Percentiles rank a stretch among this genome's conserved stretches.
Conservation (phyloP, 2,113 vertebrate species). For the Vicugna pacos region DNA sequence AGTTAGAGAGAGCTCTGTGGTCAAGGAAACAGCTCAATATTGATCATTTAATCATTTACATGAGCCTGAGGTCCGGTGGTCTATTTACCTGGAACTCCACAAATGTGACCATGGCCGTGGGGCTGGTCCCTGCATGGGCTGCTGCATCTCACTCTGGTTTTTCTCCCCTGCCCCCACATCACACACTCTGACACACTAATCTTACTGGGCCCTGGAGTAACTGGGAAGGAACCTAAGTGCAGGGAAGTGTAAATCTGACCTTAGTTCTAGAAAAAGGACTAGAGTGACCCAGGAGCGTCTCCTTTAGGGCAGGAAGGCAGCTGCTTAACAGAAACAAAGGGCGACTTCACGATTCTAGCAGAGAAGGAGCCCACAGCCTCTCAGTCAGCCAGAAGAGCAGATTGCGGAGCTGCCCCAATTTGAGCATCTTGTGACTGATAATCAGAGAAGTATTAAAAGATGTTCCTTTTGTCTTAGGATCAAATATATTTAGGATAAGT, state of each 20-base stretch:
- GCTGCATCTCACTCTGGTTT: not conserved
- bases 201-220: not conserved
- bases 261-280: not conserved
- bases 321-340: not conserved
- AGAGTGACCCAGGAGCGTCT: not conserved
- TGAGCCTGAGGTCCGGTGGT: not conserved
- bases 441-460: not conserved
- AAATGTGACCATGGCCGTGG: not conserved
- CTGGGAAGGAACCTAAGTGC: not conserved
- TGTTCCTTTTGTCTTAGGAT: not conserved
- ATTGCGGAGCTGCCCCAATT: not conserved
- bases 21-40: not conserved
- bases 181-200: not conserved
- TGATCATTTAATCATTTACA: not conserved
- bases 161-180: fast-evolving
- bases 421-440: not conserved
- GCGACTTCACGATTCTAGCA: not conserved
- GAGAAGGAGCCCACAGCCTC: not conserved
- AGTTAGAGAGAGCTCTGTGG: not conserved
- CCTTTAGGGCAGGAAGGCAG: not conserved
- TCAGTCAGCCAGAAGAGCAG: not conserved
- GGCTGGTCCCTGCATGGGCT: not conserved
- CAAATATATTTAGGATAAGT: conserved; percentile 9
- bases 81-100: not conserved
- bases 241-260: not conserved